Base-by-base conservation (phyloP, 1,140 invertebrate genomes). In the Thrips palmi region DNA sequence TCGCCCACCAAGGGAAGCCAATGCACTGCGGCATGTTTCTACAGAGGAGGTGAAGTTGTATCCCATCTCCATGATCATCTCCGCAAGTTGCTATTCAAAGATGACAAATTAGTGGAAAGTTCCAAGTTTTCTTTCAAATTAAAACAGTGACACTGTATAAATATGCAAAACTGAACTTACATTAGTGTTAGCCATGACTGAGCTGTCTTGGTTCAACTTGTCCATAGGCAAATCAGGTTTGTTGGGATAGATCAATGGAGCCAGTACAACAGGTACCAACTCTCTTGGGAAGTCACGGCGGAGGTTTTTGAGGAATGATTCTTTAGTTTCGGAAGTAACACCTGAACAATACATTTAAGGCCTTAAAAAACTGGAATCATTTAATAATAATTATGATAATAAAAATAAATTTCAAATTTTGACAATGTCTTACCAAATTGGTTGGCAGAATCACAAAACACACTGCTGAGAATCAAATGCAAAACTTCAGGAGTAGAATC, bases 21-120 rank as follows among this genome's bases (percentile, higher is more conserved):
- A 62, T 45, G 78, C 74, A 47, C 70, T 74, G 46, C 85, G 73
- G 53, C 88, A 94, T 63, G 91, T 86, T 60, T 94, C 89, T 32
- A 87, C 63, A 27, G 70, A 80, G 35, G 67, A 64, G 37, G 86
- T 93, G 55, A 92, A 91, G 40, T 71, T 65, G 57, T 85, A 91
- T 25, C 88, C 86, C 47, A 89, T 70, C 62, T 96, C 88, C 53
- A 79, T 70, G 47, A 94, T 75, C 48, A 93, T 64, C 50, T 93
- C 80, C 39, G 77, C 71, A 47, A 82, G 57, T 42, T 77, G 71
- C 52, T 67, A 73, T 39, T 77, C 75, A n/a, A 60, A 75, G 70
- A 47, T 51, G 33, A 30, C 43, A 47, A 23, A 36, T 28, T 33
- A 8, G 31, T 8, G 17, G 44, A 32, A 32, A 22, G 25, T 14